phyloP scores from a whole-genome alignment of 2,888 invertebrate species.

The Parasteatoda lunata region DNA sequence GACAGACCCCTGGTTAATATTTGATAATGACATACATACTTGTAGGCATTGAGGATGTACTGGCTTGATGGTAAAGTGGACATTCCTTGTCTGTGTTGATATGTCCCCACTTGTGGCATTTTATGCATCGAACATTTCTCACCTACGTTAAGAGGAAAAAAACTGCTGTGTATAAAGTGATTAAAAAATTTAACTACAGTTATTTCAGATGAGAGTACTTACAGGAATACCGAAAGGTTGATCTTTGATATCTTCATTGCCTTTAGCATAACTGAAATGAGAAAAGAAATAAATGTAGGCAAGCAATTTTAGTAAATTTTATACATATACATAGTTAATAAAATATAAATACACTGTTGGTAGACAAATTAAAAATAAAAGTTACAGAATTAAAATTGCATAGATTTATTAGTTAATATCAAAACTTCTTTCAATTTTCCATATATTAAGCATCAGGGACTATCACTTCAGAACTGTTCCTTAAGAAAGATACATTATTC shows the following conservation, averaged over 20 bases:
- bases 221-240: conserved; percentile 95
- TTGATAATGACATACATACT: conserved; percentile 34
- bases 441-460: too few species aligned
- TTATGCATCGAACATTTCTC: conserved; percentile 97
- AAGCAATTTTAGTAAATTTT: too few species aligned
- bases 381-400: too few species aligned
- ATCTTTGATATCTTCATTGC: conserved; percentile 96
- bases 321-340: too few species aligned
- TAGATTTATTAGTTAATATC: too few species aligned
- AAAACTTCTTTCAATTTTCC: too few species aligned
- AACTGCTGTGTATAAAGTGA: background rate
- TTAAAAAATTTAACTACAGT: background rate
- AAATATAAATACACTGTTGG: too few species aligned
- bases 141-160: conserved; percentile 79
- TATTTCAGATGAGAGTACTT: conserved; percentile 62
- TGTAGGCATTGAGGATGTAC: conserved; percentile 60
- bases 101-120: conserved; percentile 99
- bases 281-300: conserved; percentile 3
- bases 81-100: conserved; percentile 98
- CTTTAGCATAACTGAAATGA: conserved; percentile 74
- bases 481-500: too few species aligned
- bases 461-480: too few species aligned
- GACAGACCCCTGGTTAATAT: too few species aligned
- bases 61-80: conserved; percentile 86
- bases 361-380: too few species aligned